A percentile compares a stretch with the other conserved stretches of the same genome.
Conservation (phyloP, 2,113 vertebrate genomes). For the Barbus barbus region DNA sequence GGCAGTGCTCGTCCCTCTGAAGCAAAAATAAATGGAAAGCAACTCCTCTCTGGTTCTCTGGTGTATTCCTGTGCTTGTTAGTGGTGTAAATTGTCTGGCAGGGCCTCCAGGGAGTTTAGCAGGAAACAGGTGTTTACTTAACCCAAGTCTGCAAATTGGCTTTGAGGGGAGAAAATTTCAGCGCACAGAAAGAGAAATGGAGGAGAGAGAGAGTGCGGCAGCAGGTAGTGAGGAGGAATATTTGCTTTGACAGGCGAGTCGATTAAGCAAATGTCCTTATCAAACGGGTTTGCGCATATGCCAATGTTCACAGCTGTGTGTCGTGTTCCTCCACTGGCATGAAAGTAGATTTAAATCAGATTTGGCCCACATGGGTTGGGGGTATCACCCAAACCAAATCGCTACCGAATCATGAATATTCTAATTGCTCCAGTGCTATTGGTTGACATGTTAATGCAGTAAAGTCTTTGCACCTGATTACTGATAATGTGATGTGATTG, state of each 20-base stretch:
- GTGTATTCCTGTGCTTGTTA: conserved; percentile 60
- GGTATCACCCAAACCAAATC: conserved; percentile 47
- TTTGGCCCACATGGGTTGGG: conserved; percentile 41
- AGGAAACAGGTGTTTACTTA: conserved; percentile 63
- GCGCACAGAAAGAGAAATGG: background rate
- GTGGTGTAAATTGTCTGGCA: conserved; percentile 56
- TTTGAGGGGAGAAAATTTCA: conserved; percentile 37
- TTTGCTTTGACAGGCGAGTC: conserved; percentile 53
- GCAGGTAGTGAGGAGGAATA: background rate
- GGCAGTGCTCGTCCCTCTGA: background rate
- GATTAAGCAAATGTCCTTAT: conserved; percentile 57
- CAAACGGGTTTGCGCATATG: conserved; percentile 24
- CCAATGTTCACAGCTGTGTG: conserved; percentile 53
- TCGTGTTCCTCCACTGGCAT: conserved; percentile 35
- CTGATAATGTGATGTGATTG: background rate
- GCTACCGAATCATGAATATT: conserved; percentile 52
- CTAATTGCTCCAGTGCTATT: conserved; percentile 36
- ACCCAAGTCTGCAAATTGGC: conserved; percentile 48
- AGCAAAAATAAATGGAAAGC: conserved; percentile 4
- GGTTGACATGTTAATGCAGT: conserved; percentile 44
- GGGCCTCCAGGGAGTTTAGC: conserved; percentile 29
- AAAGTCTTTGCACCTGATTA: conserved; percentile 26
- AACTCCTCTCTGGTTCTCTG: conserved; percentile 11
- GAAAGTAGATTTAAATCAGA: conserved; percentile 61
- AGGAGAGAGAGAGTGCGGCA: background rate